Conservation (phyloP, 2,888 invertebrate species). For the Malacosoma neustria region DNA sequence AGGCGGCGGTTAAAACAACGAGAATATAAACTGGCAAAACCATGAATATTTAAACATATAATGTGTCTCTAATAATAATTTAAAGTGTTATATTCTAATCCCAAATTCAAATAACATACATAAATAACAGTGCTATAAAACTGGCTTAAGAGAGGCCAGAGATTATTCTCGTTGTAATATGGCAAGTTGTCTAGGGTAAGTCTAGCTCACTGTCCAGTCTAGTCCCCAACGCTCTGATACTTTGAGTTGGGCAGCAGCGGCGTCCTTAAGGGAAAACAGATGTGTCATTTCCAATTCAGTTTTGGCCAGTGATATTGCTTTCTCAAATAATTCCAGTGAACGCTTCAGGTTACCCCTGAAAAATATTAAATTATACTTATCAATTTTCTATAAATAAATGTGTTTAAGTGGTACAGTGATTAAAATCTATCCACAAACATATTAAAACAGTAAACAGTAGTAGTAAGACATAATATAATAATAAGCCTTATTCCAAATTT, state of each 20-base stretch:
- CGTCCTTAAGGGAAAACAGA: conserved; percentile 91
- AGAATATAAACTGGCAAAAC: conserved; percentile 36
- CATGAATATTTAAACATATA: too few species aligned
- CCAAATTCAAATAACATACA: conserved; percentile 5
- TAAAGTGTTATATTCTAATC: too few species aligned
- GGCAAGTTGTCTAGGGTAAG: conserved; percentile 18
- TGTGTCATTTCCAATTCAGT: conserved; percentile 93
- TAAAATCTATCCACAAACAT: too few species aligned
- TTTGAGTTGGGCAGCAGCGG: conserved; percentile 90
- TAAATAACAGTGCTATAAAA: not conserved
- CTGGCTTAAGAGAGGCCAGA: conserved; percentile 33
- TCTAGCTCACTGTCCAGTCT: conserved; percentile 72
- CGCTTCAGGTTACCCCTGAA: conserved; percentile 86
- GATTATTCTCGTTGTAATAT: conserved; percentile 41
- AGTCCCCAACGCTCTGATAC: conserved; percentile 85
- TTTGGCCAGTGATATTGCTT: conserved; percentile 89
- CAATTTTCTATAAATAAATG: too few species aligned
- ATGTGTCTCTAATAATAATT: too few species aligned
- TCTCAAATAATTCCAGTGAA: conserved; percentile 91
- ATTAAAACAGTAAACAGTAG: too few species aligned
- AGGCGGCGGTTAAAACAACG: conserved; percentile 40
- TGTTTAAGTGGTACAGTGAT: too few species aligned
- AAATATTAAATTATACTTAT: conserved; percentile 19
- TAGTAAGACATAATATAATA: too few species aligned
- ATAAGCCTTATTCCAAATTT: too few species aligned